Evolutionary conservation across 2,797 vertebrate genomes (phyloP), one percentile per base, ranked within the genome.

Genomic region (Benthosema pterotum): DNA sequence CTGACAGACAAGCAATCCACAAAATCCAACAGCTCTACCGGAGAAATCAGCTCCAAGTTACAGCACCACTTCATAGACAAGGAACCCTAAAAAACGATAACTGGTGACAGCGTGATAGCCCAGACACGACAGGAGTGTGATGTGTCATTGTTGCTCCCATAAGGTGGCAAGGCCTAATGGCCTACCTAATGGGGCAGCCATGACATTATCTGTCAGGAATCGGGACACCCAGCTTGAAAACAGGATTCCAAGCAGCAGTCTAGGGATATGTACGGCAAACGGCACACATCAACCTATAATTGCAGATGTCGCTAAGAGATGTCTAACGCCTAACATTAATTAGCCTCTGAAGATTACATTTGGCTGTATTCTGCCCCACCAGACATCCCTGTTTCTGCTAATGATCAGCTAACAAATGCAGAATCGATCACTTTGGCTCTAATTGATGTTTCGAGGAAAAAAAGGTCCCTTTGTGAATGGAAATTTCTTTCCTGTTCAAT

Each of bases 51-150:
- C n/a, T 38, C n/a, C 18, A 18, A 6, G 14, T 55, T 17, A 28
- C 32, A 38, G 53, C 53, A 54, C 60, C 57, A 38, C 64, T 52
- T 78, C 60, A 65, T 17, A 14, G 42, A 48, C 71, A 80, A 74
- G 62, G 64, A n/a, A 67, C 53, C 52, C 53, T 48, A 78, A 77
- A 65, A 68, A 78, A 76, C 71, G 72, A 55, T 45, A 55, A 43
- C 42, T 49, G 56, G 65, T 52, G 63, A 61, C 62, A 49, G 32
- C 54, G 42, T 60, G 68, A 19, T 60, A 63, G 42, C 5, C 28
- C 3, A 13, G 14, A 42, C 45, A 46, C 13, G 5, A 15, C 45
- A 46, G 12, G 45, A 46, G 45, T 15, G 12, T 46, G 45, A 13
- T 13, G 45, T 38, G 8, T 38, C 12, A 46, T 13, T 15, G 12